Evolutionary conservation across 2,888 invertebrate species (phyloP).

Genomic region (Steromphala cineraria): DNA sequence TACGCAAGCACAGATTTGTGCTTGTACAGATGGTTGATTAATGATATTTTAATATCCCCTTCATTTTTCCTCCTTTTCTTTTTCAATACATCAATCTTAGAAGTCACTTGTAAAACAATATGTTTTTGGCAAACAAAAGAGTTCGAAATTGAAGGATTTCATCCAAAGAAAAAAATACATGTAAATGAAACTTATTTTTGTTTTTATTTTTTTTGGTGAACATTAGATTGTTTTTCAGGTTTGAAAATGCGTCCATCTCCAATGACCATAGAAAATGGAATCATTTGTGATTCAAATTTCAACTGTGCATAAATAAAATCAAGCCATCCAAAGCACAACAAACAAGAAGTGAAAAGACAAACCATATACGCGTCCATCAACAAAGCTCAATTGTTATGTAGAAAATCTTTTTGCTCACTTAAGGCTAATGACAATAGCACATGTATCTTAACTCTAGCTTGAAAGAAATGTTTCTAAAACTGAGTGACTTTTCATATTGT

Average conservation of each 20-base stretch:
- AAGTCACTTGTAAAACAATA: conserved; percentile 14
- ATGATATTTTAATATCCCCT: conserved; percentile 4
- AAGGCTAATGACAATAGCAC: no score
- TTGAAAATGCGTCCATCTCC: conserved; percentile 3
- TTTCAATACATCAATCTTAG: background rate
- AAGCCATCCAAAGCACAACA: background rate
- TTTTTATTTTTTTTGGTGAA: background rate
- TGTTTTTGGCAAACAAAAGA: background rate
- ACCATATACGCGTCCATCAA: no score
- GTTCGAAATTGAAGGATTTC: conserved; percentile 5
- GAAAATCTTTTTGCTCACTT: no score
- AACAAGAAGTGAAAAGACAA: background rate
- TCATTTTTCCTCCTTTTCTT: background rate
- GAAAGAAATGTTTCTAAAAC: no score
- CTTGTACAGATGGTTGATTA: background rate
- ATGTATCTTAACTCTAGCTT: no score
- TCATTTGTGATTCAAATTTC: background rate
- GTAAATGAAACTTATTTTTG: background rate
- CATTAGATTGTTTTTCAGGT: background rate
- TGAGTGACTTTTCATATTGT: no score
- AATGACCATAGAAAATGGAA: background rate
- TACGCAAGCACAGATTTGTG: no score
- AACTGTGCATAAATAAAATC: background rate
- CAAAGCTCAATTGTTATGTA: no score
- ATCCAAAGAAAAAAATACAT: background rate